Percentiles rank a stretch among this genome's conserved stretches.
Conservation (phyloP, 2,797 vertebrate genomes). For the Brachymystax lenok region DNA sequence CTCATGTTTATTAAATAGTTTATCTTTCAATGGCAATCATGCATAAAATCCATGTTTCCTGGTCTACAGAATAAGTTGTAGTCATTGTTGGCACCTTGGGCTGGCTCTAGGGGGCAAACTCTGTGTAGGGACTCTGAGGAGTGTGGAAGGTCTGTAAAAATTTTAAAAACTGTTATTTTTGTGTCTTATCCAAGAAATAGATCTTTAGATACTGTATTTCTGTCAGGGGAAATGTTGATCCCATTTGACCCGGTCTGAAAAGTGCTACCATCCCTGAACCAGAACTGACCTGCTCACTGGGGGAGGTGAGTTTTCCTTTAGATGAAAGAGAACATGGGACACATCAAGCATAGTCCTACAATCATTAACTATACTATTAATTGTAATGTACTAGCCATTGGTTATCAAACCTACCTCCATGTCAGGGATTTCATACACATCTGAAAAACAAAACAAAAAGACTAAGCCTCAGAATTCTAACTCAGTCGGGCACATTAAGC, state of each 20-base stretch:
- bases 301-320: conserved; percentile 56
- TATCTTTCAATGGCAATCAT: neutral
- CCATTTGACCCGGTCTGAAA: neutral
- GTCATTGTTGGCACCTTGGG: conserved; percentile 63
- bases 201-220: neutral
- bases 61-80: neutral
- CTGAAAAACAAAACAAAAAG: conserved; percentile 63
- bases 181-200: neutral
- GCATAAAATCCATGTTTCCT: neutral
- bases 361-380: neutral
- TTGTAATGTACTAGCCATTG: neutral
- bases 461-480: neutral
- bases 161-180: neutral
- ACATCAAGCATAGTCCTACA: conserved; percentile 15
- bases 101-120: conserved; percentile 61
- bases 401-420: conserved; percentile 67
- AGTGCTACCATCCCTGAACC: neutral
- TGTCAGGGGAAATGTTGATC: neutral
- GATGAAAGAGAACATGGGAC: conserved; percentile 24
- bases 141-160: conserved; percentile 39
- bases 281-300: conserved; percentile 60
- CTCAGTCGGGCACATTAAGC: neutral
- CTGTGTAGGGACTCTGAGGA: conserved; percentile 7
- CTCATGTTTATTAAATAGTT: neutral
- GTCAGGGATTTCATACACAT: conserved; percentile 79